These are phyloP conservation scores for Brachyrhaphis roseni DNA, from an alignment of 2,797 vertebrate genomes.

Conservation along the genomic window DNA sequence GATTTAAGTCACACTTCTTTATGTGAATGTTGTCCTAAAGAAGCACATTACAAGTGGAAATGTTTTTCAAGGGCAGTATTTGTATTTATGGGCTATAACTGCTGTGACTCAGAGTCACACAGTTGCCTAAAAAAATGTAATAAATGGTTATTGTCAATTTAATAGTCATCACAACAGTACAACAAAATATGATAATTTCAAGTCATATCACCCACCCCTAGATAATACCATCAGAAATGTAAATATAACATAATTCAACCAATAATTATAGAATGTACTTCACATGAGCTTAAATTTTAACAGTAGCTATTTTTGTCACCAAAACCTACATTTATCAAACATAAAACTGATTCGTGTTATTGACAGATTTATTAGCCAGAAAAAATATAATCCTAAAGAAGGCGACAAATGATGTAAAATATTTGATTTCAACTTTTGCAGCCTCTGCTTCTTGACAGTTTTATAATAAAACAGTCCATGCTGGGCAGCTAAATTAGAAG, in stretches of 20 bases:
- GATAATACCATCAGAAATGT: background rate
- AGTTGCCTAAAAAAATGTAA: too few species aligned
- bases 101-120: too few species aligned
- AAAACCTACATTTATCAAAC: background rate
- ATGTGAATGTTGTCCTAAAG: too few species aligned
- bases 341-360: background rate
- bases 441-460: background rate
- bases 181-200: too few species aligned
- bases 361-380: background rate
- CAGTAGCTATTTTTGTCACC: background rate
- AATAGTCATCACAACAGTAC: too few species aligned
- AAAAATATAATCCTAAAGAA: background rate
- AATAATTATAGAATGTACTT: background rate
- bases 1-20: background rate
- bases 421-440: background rate
- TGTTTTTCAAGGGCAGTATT: too few species aligned
- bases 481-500: conserved; percentile 14
- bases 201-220: background rate
- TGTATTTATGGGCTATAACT: too few species aligned
- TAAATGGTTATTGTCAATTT: too few species aligned
- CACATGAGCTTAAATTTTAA: background rate
- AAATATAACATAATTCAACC: background rate
- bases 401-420: background rate
- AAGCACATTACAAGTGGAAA: too few species aligned
- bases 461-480: conserved; percentile 4